Percentiles rank a stretch among this genome's conserved stretches.
Conservation (phyloP, 2,797 vertebrate genomes). For the Chaenodraco wilsoni region DNA sequence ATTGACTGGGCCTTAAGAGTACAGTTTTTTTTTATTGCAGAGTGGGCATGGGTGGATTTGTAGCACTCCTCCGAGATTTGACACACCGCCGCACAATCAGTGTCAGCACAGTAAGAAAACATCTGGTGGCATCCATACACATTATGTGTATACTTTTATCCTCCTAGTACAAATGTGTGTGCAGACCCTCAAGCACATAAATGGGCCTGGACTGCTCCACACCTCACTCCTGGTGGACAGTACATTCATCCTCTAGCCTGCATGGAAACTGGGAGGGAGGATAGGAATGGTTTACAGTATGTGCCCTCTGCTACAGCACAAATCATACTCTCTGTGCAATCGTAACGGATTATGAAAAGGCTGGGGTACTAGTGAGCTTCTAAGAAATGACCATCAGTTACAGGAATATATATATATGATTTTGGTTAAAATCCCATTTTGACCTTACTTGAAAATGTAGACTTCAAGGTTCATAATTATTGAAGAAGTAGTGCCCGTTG, state of each 20-base stretch:
- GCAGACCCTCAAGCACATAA: constrained; percentile 16
- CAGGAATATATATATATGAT: constrained; percentile 29
- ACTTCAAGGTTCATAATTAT: constrained; percentile 56
- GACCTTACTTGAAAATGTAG: constrained; percentile 51
- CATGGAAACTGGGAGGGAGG: constrained; percentile 33
- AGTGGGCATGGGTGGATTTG: constrained; percentile 14
- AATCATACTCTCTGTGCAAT: constrained; percentile 51
- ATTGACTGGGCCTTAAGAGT: constrained; percentile 27
- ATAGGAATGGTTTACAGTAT: constrained; percentile 60
- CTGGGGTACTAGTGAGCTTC: constrained; percentile 49
- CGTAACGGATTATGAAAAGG: constrained; percentile 57
- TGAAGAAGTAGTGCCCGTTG: constrained; percentile 54
- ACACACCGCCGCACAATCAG: constrained; percentile 34
- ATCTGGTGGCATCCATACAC: constrained; percentile 24
- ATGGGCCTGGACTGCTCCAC: constrained; percentile 27
- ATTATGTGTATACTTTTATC: constrained; percentile 16
- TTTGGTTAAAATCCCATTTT: constrained; percentile 55
- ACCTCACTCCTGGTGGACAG: constrained; percentile 28
- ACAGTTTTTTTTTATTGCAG: constrained; percentile 52
- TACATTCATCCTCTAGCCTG: constrained; percentile 56
- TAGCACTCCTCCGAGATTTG: constrained; percentile 24
- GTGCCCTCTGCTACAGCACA: constrained; percentile 67
- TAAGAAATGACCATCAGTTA: constrained; percentile 52
- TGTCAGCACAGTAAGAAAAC: constrained; percentile 36
- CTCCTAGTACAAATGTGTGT: constrained; percentile 22